These are phyloP conservation scores for Ailurus styani DNA, from an alignment of 2,113 vertebrate genomes.

Conservation along the genomic window DNA sequence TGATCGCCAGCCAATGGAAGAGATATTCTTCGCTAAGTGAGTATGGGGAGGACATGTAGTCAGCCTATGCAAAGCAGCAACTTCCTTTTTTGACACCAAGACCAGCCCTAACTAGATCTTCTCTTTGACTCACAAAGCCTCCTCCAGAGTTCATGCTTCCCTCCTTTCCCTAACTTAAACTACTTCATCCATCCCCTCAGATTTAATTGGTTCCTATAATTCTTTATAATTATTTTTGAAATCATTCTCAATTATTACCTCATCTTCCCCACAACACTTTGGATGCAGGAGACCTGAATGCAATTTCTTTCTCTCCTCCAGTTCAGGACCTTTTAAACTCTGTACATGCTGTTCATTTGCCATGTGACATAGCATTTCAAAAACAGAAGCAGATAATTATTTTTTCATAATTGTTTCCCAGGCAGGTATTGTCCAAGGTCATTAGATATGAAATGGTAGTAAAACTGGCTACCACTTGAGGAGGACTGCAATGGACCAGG, in stretches of 20 bases:
- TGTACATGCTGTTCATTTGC: neutral
- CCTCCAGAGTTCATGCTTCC: neutral
- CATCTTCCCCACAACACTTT: neutral
- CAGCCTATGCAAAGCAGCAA: constrained; percentile 10
- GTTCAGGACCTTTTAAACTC: neutral
- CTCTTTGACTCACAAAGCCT: neutral
- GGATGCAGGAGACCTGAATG: neutral
- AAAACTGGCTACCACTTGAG: neutral
- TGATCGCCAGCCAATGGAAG: neutral
- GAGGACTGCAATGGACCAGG: neutral
- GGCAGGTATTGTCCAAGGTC: neutral
- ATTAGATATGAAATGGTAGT: neutral
- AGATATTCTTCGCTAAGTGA: constrained; percentile 31
- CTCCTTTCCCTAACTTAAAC: neutral
- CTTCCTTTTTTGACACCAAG: constrained; percentile 51
- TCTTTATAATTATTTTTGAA: neutral
- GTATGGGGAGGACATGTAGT: neutral
- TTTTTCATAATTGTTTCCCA: constrained; percentile 16
- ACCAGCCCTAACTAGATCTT: constrained; percentile 23
- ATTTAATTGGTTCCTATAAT: neutral
- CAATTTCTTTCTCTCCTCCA: constrained; percentile 11
- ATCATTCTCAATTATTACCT: neutral
- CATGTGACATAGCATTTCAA: neutral
- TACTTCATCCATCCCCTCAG: neutral
- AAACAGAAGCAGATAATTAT: neutral